Base-by-base conservation (phyloP, 1,140 invertebrate species). In the Bombus waltoni region DNA sequence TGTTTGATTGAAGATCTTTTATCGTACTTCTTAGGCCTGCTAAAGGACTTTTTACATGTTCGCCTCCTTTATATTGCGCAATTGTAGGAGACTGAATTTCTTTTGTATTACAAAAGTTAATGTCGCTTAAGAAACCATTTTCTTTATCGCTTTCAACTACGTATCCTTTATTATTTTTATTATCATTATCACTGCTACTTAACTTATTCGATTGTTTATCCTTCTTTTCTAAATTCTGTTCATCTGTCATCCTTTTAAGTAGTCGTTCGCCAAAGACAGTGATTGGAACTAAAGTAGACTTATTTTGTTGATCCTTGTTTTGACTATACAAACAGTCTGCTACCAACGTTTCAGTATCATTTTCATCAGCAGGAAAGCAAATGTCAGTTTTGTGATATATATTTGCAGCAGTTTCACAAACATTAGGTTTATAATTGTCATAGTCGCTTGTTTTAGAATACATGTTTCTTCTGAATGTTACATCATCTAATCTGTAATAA, bases 191-290 rank as follows among this genome's bases (percentile, higher is more conserved):
- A 38, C 8, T 28, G 13, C 5, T 28, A 18, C 8, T 47, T n/a
- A 66, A 44, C n/a, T 73, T 82, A 11, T 28, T 72, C 8, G 11
- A 22, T 40, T 77, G 68, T 44, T 86, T 87, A 11, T 82, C 81
- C 32, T 73, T 86, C 32, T 65, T 85, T 3, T 89, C 90, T 32
- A 81, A 78, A 47, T 89, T 85, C 44, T 91, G 83, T 70, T 92
- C 87, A 32, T 93, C 85, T 3, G 68, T 38, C 8, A 94, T 75
- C 85, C 79, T 94, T 78, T 92, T 93, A 40, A 83, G 81, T 28
- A 94, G 83, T 75, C 94, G 89, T 83, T 94, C 88, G 2, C 91
- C 92, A 86, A 92, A 95, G 32, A 95, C 1, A 13, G 94, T 95
- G 2, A 65, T 77, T 28, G 40, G 74, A 35, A 78, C 25, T 44